Base-by-base conservation (phyloP, 2,797 vertebrate species). In the Hyperoplus immaculatus region DNA sequence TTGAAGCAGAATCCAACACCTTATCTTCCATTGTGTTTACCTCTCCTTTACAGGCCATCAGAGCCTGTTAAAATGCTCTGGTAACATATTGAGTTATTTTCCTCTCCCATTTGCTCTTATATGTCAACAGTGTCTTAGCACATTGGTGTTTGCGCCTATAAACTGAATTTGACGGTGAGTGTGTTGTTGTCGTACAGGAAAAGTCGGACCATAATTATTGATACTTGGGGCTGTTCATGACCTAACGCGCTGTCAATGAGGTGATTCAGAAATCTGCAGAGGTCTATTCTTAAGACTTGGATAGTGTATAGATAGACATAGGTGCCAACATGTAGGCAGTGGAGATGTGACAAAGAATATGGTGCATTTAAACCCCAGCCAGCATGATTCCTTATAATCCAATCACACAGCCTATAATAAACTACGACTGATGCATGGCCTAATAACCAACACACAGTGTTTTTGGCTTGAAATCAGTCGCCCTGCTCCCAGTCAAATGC, bases 151-250 rank as follows among this genome's bases (percentile, higher is more conserved):
- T 13, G 47, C 8, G 59, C 57, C 69, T 39, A 2, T 59, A 81
- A 83, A 88, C 8, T 36, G 6, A 69, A 80, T 4, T 64, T 64
- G 85, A 78, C 71, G 69, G 75, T 85, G 75, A 76, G 71, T 53
- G 21, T 80, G 81, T 87, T 79, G 75, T 61, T 79, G 75, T 61
- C 3, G 12, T 42, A 62, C 59, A 65, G 59, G 68, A 71, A 78
- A 59, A 77, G 80, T 84, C 53, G 61, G 62, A 64, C 45, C 8
- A 21, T 87, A 79, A 88, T 88, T 92, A 85, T 78, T 50, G 4
- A 46, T 5, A 79, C 84, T 81, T 41, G 41, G 21, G 75, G 88
- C 63, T 55, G 75, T 49, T 54, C 14, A 72, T 77, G 86, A 86
- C 86, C 87, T 78, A 67, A 86, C 80, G 75, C 38, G 16, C 69